These are phyloP conservation scores for Pinna nobilis DNA, from an alignment of 1,140 invertebrate species.

Conservation along the genomic window DNA sequence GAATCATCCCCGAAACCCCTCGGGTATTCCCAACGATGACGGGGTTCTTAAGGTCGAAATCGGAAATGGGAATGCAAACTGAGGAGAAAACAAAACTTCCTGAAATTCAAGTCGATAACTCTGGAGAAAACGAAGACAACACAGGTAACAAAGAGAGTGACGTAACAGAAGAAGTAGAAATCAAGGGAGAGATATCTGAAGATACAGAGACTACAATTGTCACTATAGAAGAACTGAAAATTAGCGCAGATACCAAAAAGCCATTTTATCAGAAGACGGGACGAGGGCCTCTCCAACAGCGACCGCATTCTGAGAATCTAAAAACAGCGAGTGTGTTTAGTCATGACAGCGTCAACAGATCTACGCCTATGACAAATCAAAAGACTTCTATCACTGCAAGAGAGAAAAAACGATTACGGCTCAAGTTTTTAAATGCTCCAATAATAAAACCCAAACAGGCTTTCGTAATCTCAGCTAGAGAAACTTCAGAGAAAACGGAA, in stretches of 20 bases:
- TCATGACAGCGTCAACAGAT: too few relatives aligned
- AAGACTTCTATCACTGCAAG: neutral
- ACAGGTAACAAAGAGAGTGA: conserved; percentile 10
- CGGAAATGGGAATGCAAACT: conserved; percentile 14
- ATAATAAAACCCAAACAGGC: conserved; percentile 10
- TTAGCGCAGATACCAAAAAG: conserved; percentile 20
- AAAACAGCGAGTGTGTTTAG: neutral
- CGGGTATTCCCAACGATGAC: conserved; percentile 20
- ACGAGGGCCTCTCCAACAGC: neutral
- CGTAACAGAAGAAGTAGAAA: neutral
- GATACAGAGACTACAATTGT: neutral
- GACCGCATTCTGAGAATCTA: conserved; percentile 34
- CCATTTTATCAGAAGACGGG: conserved; percentile 45
- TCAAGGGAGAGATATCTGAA: too few relatives aligned
- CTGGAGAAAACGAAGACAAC: conserved; percentile 9
- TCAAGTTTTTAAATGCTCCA: conserved; percentile 41
- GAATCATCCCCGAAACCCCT: conserved; percentile 28
- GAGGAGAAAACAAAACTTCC: conserved; percentile 12
- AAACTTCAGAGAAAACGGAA: conserved; percentile 36
- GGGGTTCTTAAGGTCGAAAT: conserved; percentile 21
- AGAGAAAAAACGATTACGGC: conserved; percentile 6
- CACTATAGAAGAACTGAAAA: conserved; percentile 9
- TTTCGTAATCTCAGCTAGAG: neutral
- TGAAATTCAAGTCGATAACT: conserved; percentile 1
- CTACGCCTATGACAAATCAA: conserved; percentile 5